Conservation (phyloP, 1,140 invertebrate species). For the Aricia agestis region DNA sequence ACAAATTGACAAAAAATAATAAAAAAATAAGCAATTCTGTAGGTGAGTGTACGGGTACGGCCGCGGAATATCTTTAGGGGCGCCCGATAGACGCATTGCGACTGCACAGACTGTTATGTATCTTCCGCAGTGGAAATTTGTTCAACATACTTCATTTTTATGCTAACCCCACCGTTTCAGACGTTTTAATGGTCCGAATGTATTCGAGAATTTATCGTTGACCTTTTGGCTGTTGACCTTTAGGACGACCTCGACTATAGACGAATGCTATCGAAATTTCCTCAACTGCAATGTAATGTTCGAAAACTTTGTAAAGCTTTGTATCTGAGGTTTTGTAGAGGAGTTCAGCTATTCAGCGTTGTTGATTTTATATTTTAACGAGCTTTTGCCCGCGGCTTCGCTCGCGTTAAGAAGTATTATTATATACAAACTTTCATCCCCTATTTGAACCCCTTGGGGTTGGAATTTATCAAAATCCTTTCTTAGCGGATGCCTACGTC, state of each 20-base stretch:
- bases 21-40: not conserved
- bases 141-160: slow-evolving; percentile 26
- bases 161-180: slow-evolving; percentile 11
- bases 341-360: too few relatives aligned
- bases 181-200: slow-evolving; percentile 2
- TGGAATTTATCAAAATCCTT: too few relatives aligned
- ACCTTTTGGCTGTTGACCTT: not conserved
- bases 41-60: slow-evolving; percentile 18
- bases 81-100: slow-evolving; percentile 35
- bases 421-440: too few relatives aligned
- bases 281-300: too few relatives aligned
- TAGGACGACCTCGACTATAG: not conserved
- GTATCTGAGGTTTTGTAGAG: too few relatives aligned
- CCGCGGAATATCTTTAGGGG: slow-evolving; percentile 24
- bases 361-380: too few relatives aligned
- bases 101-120: slow-evolving; percentile 36
- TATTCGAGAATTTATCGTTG: not conserved
- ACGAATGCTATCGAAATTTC: not conserved
- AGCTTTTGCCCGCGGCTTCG: too few relatives aligned
- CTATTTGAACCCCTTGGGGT: too few relatives aligned
- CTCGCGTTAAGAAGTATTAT: too few relatives aligned
- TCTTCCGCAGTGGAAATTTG: slow-evolving; percentile 35
- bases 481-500: too few relatives aligned
- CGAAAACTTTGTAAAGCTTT: too few relatives aligned
- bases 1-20: not conserved